Evolutionary conservation across 2,113 vertebrate genomes (phyloP).

Genomic region (Labeo catla): DNA sequence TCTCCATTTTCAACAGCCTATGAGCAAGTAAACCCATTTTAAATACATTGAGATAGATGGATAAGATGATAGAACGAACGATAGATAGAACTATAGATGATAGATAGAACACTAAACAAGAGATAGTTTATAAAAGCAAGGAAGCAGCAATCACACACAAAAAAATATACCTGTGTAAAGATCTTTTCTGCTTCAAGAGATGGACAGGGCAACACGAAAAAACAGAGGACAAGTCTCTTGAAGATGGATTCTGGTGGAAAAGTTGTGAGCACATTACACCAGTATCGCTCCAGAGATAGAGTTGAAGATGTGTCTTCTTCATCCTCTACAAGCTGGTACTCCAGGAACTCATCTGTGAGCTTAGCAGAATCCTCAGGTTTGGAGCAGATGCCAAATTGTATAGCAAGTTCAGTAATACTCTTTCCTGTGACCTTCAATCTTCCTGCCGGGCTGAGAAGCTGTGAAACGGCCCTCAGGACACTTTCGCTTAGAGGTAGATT

Average conservation of each 20-base stretch:
- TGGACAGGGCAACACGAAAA: conserved; percentile 73
- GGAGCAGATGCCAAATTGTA: conserved; percentile 65
- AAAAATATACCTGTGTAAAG: conserved; percentile 67
- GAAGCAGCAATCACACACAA: too few relatives aligned
- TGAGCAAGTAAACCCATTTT: background rate
- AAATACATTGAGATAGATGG: too few relatives aligned
- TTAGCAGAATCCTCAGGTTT: conserved; percentile 57
- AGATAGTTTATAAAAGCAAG: too few relatives aligned
- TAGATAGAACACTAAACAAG: too few relatives aligned
- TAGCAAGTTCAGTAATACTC: conserved; percentile 64
- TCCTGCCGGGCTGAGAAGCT: conserved; percentile 68
- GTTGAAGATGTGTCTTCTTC: background rate
- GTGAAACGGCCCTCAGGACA: conserved; percentile 61
- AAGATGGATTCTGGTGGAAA: conserved; percentile 61
- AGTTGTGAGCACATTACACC: conserved; percentile 65
- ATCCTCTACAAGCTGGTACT: conserved; percentile 65
- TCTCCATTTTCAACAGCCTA: conserved; percentile 65
- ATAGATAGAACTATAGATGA: too few relatives aligned
- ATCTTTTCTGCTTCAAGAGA: conserved; percentile 65
- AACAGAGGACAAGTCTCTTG: conserved; percentile 72
- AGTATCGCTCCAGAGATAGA: conserved; percentile 65
- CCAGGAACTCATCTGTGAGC: conserved; percentile 68
- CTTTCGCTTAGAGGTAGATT: conserved; percentile 65
- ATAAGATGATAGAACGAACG: too few relatives aligned
- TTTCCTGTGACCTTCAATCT: conserved; percentile 57